A percentile compares a stretch with the other conserved stretches of the same genome.
Conservation (phyloP, 2,888 invertebrate genomes). For the Pseudococcus jackbeardsleyi region DNA sequence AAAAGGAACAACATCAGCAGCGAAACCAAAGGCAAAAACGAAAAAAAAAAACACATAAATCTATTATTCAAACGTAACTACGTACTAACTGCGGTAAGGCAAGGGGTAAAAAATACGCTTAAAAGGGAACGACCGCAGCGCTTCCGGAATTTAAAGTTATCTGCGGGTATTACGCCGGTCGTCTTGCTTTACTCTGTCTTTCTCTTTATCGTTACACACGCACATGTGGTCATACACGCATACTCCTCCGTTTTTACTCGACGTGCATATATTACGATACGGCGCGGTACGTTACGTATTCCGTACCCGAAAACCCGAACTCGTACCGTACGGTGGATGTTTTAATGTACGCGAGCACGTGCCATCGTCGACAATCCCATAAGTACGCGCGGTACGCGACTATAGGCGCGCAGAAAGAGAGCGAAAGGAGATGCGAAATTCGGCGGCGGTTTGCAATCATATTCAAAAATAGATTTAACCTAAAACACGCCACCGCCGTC, state of each 20-base stretch:
- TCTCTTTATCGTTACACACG: constrained; percentile 4
- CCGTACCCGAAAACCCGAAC: no score
- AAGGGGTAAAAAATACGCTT: constrained; percentile 22
- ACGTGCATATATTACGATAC: background rate
- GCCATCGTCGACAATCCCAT: constrained; percentile 12
- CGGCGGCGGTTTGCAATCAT: constrained; percentile 10
- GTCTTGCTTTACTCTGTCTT: background rate
- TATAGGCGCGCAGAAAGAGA: background rate
- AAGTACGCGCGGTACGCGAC: background rate
- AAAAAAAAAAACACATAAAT: constrained; percentile 6
- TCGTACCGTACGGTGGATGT: background rate
- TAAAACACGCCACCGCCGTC: background rate
- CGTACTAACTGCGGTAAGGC: constrained; percentile 12
- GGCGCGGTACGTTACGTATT: background rate
- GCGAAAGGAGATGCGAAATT: background rate
- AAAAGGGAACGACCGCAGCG: constrained; percentile 22
- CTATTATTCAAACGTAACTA: constrained; percentile 7
- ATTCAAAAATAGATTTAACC: constrained; percentile 44
- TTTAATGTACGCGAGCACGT: constrained; percentile 17
- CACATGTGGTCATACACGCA: constrained; percentile 17
- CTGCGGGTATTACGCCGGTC: background rate
- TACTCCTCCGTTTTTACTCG: constrained; percentile 12
- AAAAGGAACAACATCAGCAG: background rate
- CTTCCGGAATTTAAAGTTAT: constrained; percentile 12
- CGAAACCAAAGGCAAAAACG: background rate